Evolutionary conservation across 92 coral and sea anemone genomes (phyloP).

Genomic region (Paragorgia papillata): DNA sequence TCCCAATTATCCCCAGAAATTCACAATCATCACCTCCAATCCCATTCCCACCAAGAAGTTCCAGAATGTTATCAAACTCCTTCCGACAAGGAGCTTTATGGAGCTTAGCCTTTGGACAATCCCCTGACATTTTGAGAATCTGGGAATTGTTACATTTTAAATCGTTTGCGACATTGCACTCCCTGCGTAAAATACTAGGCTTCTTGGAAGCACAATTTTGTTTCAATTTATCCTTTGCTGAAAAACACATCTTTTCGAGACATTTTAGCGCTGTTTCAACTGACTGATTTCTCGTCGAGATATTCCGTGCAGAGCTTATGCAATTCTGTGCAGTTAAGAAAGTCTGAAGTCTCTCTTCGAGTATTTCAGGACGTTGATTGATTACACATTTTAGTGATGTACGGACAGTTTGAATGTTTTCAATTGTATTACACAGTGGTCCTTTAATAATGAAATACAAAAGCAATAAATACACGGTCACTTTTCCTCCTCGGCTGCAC

Average conservation of each 20-base stretch:
- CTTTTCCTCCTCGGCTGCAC: slow-evolving; percentile 79
- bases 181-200: background rate
- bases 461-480: slow-evolving; percentile 78
- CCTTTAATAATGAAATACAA: slow-evolving; percentile 81
- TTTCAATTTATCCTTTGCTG: slow-evolving; percentile 14
- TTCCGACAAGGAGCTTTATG: slow-evolving; percentile 8
- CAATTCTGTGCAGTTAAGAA: slow-evolving; percentile 10
- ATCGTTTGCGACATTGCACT: background rate
- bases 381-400: slow-evolving; percentile 50
- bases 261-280: background rate
- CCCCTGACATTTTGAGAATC: background rate
- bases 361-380: slow-evolving; percentile 6
- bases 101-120: background rate
- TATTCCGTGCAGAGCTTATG: no score
- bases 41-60: slow-evolving; percentile 10
- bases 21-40: slow-evolving; percentile 62
- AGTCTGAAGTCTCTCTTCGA: background rate
- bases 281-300: background rate
- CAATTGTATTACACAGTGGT: slow-evolving; percentile 86
- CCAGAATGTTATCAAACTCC: slow-evolving; percentile 20
- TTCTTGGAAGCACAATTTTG: background rate
- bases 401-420: slow-evolving; percentile 61
- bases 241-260: slow-evolving; percentile 19
- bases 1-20: slow-evolving; percentile 45
- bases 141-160: slow-evolving; percentile 7